phyloP scores from a whole-genome alignment of 1,140 invertebrate genomes.

The Theocolax elegans region DNA sequence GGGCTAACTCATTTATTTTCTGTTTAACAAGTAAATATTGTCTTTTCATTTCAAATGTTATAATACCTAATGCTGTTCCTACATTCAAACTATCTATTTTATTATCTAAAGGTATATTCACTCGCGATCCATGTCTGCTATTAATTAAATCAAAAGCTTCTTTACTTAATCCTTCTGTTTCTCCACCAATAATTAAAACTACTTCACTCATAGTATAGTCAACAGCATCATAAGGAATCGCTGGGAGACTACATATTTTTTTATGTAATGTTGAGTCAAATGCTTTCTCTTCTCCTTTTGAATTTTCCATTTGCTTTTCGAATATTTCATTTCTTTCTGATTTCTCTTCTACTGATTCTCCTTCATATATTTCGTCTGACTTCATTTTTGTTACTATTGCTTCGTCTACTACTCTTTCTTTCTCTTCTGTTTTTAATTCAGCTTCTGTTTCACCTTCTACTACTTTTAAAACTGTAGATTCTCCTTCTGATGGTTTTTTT shows the following conservation, averaged over 20 bases:
- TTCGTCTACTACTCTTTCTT: too few species aligned
- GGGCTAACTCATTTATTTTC: background rate
- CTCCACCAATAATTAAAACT: constrained; percentile 85
- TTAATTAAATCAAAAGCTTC: constrained; percentile 72
- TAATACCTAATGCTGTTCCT: constrained; percentile 81
- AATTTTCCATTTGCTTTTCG: background rate
- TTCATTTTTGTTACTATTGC: constrained; percentile 2
- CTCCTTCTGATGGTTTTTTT: too few species aligned
- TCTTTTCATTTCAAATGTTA: constrained; percentile 86
- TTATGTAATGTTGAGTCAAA: constrained; percentile 36
- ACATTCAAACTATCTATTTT: constrained; percentile 89
- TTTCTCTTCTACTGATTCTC: background rate
- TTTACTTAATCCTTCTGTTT: constrained; percentile 84
- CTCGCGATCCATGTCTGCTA: constrained; percentile 70
- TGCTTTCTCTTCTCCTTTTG: constrained; percentile 6
- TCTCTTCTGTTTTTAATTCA: too few species aligned
- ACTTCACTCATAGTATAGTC: constrained; percentile 69
- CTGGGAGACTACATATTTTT: constrained; percentile 63
- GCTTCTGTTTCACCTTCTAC: constrained; percentile 17
- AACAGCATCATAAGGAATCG: constrained; percentile 74
- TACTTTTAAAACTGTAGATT: too few species aligned
- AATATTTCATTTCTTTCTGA: constrained; percentile 10
- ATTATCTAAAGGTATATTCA: constrained; percentile 83
- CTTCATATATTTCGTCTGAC: background rate
- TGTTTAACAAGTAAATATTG: constrained; percentile 66